Conservation (phyloP, 2,797 vertebrate genomes). For the Crocidura indochinensis region DNA sequence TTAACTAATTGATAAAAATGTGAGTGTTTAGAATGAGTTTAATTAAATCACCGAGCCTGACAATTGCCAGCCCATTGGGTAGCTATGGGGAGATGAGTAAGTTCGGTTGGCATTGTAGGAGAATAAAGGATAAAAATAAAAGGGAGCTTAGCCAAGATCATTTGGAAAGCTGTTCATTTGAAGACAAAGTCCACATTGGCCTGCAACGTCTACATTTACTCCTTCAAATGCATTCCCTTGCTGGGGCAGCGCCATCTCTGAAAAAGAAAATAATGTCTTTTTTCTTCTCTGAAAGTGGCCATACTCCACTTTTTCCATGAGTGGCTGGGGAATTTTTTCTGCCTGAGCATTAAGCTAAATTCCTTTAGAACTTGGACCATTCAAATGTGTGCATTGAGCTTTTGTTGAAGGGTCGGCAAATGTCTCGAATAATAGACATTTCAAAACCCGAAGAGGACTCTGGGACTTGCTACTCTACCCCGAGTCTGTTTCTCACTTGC, state of each 20-base stretch:
- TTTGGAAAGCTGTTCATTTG: slow-evolving; percentile 92
- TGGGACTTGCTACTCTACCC: background rate
- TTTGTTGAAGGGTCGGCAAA: slow-evolving; percentile 61
- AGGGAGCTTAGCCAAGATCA: slow-evolving; percentile 91
- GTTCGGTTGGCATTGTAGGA: slow-evolving; percentile 90
- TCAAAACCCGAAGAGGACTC: slow-evolving; percentile 39
- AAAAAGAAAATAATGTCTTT: slow-evolving; percentile 87
- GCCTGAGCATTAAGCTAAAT: slow-evolving; percentile 75
- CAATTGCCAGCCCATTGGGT: slow-evolving; percentile 92
- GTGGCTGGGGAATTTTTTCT: slow-evolving; percentile 78
- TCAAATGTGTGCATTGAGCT: slow-evolving; percentile 70
- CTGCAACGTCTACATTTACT: slow-evolving; percentile 89
- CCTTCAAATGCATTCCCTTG: slow-evolving; percentile 85
- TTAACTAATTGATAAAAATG: slow-evolving; percentile 95
- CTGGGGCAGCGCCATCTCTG: slow-evolving; percentile 81
- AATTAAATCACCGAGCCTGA: slow-evolving; percentile 93
- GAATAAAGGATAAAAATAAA: slow-evolving; percentile 92
- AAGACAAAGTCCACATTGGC: slow-evolving; percentile 91
- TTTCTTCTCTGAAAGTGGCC: slow-evolving; percentile 71
- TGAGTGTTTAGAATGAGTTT: slow-evolving; percentile 93
- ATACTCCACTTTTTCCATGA: slow-evolving; percentile 73
- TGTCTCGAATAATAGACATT: slow-evolving; percentile 65
- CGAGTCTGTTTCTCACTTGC: background rate
- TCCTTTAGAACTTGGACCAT: slow-evolving; percentile 71
- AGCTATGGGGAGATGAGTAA: slow-evolving; percentile 91